These are phyloP conservation scores for Oncorhynchus nerka DNA, from an alignment of 2,113 vertebrate genomes.

Conservation along the genomic window DNA sequence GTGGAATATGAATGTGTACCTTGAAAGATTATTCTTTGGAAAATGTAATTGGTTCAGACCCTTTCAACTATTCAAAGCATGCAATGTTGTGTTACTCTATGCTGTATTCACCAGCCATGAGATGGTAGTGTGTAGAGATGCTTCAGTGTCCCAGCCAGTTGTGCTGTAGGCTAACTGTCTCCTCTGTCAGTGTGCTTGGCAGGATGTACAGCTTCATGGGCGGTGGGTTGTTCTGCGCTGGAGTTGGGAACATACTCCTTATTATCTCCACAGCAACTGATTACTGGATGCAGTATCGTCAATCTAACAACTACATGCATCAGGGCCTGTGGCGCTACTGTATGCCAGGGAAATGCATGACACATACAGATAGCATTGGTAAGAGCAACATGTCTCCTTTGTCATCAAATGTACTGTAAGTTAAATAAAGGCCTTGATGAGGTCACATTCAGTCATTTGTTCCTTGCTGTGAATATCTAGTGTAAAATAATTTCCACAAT, in stretches of 20 bases:
- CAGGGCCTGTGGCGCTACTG: slow-evolving; percentile 80
- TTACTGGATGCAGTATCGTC: slow-evolving; percentile 81
- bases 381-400: slow-evolving; percentile 29
- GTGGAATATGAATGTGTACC: not conserved
- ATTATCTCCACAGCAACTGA: slow-evolving; percentile 79
- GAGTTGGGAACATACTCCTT: slow-evolving; percentile 77
- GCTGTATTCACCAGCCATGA: not conserved
- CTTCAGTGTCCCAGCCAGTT: not conserved
- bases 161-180: slow-evolving; percentile 6
- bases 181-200: slow-evolving; percentile 39
- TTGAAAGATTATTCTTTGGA: not conserved
- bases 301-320: slow-evolving; percentile 78
- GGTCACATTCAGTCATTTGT: not conserved
- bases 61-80: not conserved
- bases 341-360: slow-evolving; percentile 76
- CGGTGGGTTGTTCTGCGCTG: slow-evolving; percentile 78
- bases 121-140: not conserved
- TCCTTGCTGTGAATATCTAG: no score
- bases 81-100: not conserved
- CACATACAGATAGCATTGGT: slow-evolving; percentile 79
- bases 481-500: no score
- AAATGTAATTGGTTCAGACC: not conserved
- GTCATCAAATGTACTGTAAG: not conserved
- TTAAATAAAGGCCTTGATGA: not conserved
- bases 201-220: slow-evolving; percentile 84